phyloP scores from a whole-genome alignment of 2,888 invertebrate species.

The Trichopoda pennipes region DNA sequence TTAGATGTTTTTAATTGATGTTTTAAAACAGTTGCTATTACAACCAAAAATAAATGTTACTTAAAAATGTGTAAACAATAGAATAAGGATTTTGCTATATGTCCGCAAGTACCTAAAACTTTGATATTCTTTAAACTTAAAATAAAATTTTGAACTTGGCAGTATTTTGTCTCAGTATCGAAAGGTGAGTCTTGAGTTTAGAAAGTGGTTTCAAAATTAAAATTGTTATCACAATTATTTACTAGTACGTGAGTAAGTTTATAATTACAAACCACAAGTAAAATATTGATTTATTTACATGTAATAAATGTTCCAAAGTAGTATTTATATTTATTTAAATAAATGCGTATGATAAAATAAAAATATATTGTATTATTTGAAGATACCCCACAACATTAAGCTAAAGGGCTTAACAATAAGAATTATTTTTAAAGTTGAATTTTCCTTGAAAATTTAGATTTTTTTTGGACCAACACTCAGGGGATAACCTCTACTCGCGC shows the following conservation, averaged over 20 bases:
- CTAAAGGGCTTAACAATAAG: too few relatives aligned
- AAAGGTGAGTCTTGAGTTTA: neutral
- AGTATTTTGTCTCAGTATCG: conserved; percentile 48
- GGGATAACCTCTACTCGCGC: too few relatives aligned
- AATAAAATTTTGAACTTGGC: neutral
- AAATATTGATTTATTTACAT: conserved; percentile 26
- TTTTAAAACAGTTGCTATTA: conserved; percentile 1
- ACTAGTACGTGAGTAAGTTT: conserved; percentile 38
- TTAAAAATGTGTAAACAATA: conserved; percentile 12
- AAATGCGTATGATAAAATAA: conserved; percentile 38
- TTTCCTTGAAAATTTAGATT: too few relatives aligned
- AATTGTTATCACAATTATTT: conserved; percentile 41
- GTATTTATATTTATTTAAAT: conserved; percentile 56
- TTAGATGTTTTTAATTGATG: conserved; percentile 33
- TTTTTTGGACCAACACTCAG: too few relatives aligned
- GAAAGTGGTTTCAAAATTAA: neutral
- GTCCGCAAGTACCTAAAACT: conserved; percentile 63
- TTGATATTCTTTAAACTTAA: conserved; percentile 28
- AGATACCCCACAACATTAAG: too few relatives aligned
- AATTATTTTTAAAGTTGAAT: too few relatives aligned
- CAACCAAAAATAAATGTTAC: conserved; percentile 38
- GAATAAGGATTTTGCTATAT: conserved; percentile 36
- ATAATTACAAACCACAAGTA: neutral
- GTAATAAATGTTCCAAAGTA: conserved; percentile 41
- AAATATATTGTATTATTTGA: too few relatives aligned